Base-by-base conservation (phyloP, 2,888 invertebrate genomes). In the Tanypteryx hageni region DNA sequence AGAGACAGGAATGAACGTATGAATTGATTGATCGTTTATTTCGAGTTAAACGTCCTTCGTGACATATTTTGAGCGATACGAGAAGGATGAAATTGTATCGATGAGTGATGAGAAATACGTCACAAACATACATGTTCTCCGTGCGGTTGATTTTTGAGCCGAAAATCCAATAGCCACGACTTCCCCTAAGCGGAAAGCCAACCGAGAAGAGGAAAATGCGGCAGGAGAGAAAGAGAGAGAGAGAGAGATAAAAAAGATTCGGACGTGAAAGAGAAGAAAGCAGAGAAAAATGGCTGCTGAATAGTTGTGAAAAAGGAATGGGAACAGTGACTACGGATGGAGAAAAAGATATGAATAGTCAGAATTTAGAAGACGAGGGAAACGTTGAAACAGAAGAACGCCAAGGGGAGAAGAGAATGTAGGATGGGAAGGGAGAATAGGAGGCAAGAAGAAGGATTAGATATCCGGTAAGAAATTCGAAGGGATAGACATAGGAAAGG, bases 81-180 rank as follows among this genome's bases (percentile, higher is more conserved):
- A 76, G 76, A 76, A 18, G 76, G 76, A 76, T 76, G 76, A 76
- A 76, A 76, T 76, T 76, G 76, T 76, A 27, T 27, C 76, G 76
- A 27, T 76, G 76, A 76, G 76, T 76, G 76, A 76, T 76, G 76
- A 76, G 76, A 27, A 27, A 76, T 76, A 76, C 76, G 76, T 76
- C 76, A 76, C 76, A 76, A 22, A 76, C 76, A 76, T 76, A 76
- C 76, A 76, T 27, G 76, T 76, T 76, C 27, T 10, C 22, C 27
- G 76, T 76, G 76, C 76, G 76, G 76, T 76, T 76, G 76, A 76
- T 76, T 76, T 76, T 76, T 76, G 76, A 76, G 22, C 76, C 76
- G 11, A 76, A 76, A 76, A 76, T 76, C 76, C 76, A 76, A 76
- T 76, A 76, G 76, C 76, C 76, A 76, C 76, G 76, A 76, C 76